A percentile compares a stretch with the other conserved stretches of the same genome.
These are phyloP conservation scores for Coptodon rendalli DNA, from an alignment of 2,113 vertebrate species.

Conservation along the genomic window DNA sequence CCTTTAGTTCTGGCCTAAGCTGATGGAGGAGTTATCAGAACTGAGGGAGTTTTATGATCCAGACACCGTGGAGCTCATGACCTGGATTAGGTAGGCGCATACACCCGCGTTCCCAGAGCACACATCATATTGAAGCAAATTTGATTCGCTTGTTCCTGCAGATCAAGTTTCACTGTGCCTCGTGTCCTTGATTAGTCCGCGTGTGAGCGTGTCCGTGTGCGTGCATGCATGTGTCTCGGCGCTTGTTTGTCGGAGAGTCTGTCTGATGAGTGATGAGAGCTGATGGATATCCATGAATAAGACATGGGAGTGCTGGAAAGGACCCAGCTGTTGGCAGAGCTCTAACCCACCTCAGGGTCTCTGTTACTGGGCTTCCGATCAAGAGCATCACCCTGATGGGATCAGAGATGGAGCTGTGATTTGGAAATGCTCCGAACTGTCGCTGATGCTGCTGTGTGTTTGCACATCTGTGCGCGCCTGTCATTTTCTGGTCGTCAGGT, in stretches of 20 bases:
- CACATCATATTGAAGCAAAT: slow-evolving; percentile 29
- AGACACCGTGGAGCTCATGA: slow-evolving; percentile 98
- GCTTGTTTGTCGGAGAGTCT: slow-evolving; percentile 6
- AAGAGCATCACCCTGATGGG: slow-evolving; percentile 28
- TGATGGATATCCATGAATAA: slow-evolving; percentile 53
- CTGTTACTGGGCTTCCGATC: slow-evolving; percentile 27
- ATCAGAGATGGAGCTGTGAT: slow-evolving; percentile 22
- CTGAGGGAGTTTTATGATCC: slow-evolving; percentile 98
- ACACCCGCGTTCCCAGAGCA: background rate
- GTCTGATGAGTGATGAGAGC: slow-evolving; percentile 47
- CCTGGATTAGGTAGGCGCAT: slow-evolving; percentile 88
- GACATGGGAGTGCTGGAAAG: slow-evolving; percentile 46
- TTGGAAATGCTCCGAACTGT: slow-evolving; percentile 1
- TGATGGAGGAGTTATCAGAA: slow-evolving; percentile 90
- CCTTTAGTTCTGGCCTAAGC: slow-evolving; percentile 87
- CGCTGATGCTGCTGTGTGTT: background rate
- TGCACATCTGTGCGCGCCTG: background rate
- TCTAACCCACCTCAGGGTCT: slow-evolving; percentile 22
- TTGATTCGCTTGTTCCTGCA: slow-evolving; percentile 40
- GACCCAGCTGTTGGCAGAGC: slow-evolving; percentile 58
- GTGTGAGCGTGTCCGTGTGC: background rate
- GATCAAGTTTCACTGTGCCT: slow-evolving; percentile 16
- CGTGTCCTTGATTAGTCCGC: slow-evolving; percentile 36
- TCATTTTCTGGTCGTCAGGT: background rate
- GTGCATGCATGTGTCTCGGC: background rate